phyloP scores from a whole-genome alignment of 2,888 invertebrate species.

The Brenthis daphne region DNA sequence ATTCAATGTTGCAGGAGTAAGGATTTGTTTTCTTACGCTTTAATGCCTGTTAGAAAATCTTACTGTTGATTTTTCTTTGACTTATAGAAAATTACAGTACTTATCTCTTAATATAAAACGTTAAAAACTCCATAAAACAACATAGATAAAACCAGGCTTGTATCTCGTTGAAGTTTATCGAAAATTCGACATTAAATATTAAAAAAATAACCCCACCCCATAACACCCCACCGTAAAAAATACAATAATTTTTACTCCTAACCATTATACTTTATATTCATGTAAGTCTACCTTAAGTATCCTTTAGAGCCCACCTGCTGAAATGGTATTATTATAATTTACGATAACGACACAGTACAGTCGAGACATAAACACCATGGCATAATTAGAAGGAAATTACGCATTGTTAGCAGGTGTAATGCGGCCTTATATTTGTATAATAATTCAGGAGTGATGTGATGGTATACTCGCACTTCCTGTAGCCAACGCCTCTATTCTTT shows the following conservation, averaged over 20 bases:
- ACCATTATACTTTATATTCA: conserved; percentile 12
- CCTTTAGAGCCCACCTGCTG: conserved; percentile 14
- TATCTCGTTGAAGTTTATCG: too few species aligned
- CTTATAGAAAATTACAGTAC: too few species aligned
- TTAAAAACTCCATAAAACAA: too few species aligned
- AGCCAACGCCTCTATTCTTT: too few species aligned
- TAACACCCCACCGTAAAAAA: neutral
- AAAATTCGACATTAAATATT: too few species aligned
- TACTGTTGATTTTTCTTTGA: too few species aligned
- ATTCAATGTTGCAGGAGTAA: conserved; percentile 3
- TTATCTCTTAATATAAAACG: too few species aligned
- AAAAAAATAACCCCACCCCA: too few species aligned
- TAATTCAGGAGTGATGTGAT: neutral
- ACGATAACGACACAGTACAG: conserved; percentile 10
- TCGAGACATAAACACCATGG: conserved; percentile 12
- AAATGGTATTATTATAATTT: conserved; percentile 18
- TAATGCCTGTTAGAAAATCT: conserved; percentile 26
- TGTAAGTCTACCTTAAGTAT: conserved; percentile 11
- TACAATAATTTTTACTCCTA: neutral
- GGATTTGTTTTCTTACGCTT: conserved; percentile 8
- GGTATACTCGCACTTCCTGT: too few species aligned
- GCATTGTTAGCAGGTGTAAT: conserved; percentile 1
- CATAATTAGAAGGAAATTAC: conserved; percentile 7
- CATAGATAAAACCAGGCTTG: too few species aligned
- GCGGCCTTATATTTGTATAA: conserved; percentile 3